A percentile compares a stretch with the other conserved stretches of the same genome.
These are phyloP conservation scores for Temnothorax ravouxi DNA, from an alignment of 2,888 invertebrate genomes.

Conservation along the genomic window DNA sequence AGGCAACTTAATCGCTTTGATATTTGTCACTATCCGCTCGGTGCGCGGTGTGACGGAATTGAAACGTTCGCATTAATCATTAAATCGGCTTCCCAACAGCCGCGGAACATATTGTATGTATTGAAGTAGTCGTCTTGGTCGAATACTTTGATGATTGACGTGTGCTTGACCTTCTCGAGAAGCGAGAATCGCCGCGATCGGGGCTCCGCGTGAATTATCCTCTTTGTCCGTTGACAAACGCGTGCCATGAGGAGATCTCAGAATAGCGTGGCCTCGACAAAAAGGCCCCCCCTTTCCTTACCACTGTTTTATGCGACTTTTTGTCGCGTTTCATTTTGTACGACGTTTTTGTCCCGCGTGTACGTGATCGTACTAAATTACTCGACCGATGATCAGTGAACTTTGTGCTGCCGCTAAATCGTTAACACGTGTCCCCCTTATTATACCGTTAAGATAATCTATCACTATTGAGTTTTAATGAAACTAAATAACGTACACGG, in stretches of 20 bases:
- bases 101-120: conserved; percentile 4
- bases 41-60: conserved; percentile 36
- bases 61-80: conserved; percentile 48
- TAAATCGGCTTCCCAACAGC: conserved; percentile 31
- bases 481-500: conserved; percentile 35
- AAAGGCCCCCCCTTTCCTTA: conserved; percentile 3
- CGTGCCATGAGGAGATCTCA: conserved; percentile 28
- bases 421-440: conserved; percentile 10
- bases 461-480: conserved; percentile 26
- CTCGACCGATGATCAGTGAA: conserved; percentile 23
- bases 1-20: conserved; percentile 28
- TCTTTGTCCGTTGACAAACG: conserved; percentile 56
- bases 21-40: conserved; percentile 46
- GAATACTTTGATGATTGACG: conserved; percentile 64
- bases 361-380: conserved; percentile 25
- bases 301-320: conserved; percentile 16
- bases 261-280: conserved; percentile 31
- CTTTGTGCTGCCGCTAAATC: conserved; percentile 20
- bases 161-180: conserved; percentile 62
- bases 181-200: conserved; percentile 42
- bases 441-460: conserved; percentile 38
- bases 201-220: conserved; percentile 38
- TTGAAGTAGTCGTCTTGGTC: conserved; percentile 13
- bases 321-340: conserved; percentile 6
- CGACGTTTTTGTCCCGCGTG: conserved; percentile 13